Evolutionary conservation across 2,888 invertebrate genomes (phyloP), one percentile per base, ranked within the genome.

Genomic region (Athripsodes cinereus): DNA sequence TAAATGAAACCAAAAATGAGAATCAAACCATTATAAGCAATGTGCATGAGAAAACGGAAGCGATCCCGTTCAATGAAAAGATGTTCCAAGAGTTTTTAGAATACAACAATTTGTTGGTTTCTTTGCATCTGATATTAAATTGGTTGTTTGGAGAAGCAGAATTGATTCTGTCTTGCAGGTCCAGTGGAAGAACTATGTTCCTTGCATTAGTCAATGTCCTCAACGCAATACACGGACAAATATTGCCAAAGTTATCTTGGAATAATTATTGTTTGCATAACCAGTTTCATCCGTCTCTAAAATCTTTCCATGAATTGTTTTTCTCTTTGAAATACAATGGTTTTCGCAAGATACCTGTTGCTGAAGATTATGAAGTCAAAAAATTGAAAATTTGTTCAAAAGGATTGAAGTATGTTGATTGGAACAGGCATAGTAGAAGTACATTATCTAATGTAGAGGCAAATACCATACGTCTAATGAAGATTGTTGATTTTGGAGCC

Each of bases 61-160:
- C 50, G 5, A 55, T 68, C 64, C 68, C 71, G 63, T 69, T 86
- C 58, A 75, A 81, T 65, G 70, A 79, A 48, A 71, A 71, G 52
- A 80, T 81, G 58, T 70, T 85, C 62, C 70, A 85, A 62, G 77
- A 82, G 54, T 82, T 84, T 63, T 74, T 86, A 46, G 69, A 75
- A 22, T 82, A 81, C 61, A 81, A 83, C 67, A 81, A 82, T 47
- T 76, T 85, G 62, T 69, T 91, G 31, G 76, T 82, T 26, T 83
- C 86, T 63, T 81, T 92, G 22, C 90, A 88, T 72, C 74, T 93
- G 63, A 81, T 92, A 62, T 87, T 86, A 69, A 92, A 93, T 71
- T 95, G 94, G 95, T 77, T 93, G 64, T 81, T 81, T 55, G 83
- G 85, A 53, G 90, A 94, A 72, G 83, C 86, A 55, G 87, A 89